A percentile compares a stretch with the other conserved stretches of the same genome.
Conservation (phyloP, 2,888 invertebrate species). For the Himalopsyche anomala region DNA sequence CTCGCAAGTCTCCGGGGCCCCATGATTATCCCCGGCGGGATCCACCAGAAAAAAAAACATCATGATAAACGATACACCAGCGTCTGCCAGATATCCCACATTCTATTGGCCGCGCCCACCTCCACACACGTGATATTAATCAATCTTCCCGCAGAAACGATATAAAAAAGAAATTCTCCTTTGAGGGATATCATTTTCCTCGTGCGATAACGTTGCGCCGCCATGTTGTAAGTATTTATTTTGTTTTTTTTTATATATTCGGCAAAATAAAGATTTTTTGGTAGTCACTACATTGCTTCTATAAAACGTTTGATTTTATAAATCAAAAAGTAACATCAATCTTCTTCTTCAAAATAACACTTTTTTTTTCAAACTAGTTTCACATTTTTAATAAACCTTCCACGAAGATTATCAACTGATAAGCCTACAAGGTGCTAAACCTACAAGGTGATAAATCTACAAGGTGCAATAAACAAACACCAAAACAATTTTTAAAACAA, state of each 20-base stretch:
- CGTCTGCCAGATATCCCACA: slow-evolving; percentile 11
- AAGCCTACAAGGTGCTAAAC: too few species aligned
- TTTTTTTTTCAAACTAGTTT: too few species aligned
- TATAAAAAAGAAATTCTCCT: slow-evolving; percentile 24
- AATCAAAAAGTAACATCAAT: too few species aligned
- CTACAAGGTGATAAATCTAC: too few species aligned
- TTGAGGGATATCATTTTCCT: slow-evolving; percentile 16
- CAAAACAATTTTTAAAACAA: too few species aligned
- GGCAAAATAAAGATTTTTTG: background rate
- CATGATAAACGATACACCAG: slow-evolving; percentile 27
- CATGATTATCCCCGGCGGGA: slow-evolving; percentile 16
- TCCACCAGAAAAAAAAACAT: background rate
- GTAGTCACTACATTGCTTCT: too few species aligned
- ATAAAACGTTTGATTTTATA: too few species aligned
- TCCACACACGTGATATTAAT: slow-evolving; percentile 5
- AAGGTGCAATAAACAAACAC: too few species aligned
- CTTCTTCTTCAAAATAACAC: too few species aligned
- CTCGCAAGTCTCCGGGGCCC: background rate
- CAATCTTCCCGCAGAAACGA: background rate
- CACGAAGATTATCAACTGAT: too few species aligned
- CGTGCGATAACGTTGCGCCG: background rate
- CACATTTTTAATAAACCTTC: too few species aligned
- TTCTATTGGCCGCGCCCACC: background rate
- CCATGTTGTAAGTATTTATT: background rate
- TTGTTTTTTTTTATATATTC: background rate